These are phyloP conservation scores for Megalopta genalis DNA, from an alignment of 1,140 invertebrate genomes.

Conservation along the genomic window DNA sequence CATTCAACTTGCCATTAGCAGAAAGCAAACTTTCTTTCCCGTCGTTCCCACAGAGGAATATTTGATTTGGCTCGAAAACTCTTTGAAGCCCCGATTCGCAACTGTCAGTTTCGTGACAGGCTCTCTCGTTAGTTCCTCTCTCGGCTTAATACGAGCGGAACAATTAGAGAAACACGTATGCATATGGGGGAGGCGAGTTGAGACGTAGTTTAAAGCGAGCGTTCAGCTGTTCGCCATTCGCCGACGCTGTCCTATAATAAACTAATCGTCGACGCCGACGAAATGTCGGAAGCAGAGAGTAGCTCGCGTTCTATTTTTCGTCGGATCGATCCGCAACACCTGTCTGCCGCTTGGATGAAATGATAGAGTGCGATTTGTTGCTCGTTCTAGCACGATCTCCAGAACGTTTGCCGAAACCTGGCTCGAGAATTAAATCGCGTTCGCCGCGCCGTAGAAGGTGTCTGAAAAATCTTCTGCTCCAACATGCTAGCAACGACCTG, in stretches of 20 bases:
- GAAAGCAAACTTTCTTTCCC: too few species aligned
- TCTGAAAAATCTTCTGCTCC: too few species aligned
- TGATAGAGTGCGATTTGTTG: slow-evolving; percentile 22
- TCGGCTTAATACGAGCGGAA: background rate
- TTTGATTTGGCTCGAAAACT: too few species aligned
- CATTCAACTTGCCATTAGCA: too few species aligned
- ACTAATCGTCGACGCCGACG: background rate
- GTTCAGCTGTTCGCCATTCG: background rate
- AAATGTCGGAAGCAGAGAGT: slow-evolving; percentile 10
- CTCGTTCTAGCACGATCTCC: background rate
- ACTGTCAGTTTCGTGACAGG: background rate
- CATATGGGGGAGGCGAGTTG: background rate
- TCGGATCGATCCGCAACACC: slow-evolving; percentile 43
- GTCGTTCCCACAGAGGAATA: too few species aligned
- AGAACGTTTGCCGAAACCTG: background rate
- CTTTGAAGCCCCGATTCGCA: too few species aligned
- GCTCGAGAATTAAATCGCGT: background rate
- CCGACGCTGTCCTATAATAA: background rate
- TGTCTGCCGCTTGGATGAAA: slow-evolving; percentile 10
- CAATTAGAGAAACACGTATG: background rate
- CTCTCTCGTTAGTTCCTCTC: background rate
- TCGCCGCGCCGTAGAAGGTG: background rate
- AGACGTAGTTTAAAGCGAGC: background rate
- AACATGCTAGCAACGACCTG: too few species aligned
- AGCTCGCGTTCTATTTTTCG: slow-evolving; percentile 23